Evolutionary conservation across 2,888 invertebrate species (phyloP).

Genomic region (Drosophila anceps): DNA sequence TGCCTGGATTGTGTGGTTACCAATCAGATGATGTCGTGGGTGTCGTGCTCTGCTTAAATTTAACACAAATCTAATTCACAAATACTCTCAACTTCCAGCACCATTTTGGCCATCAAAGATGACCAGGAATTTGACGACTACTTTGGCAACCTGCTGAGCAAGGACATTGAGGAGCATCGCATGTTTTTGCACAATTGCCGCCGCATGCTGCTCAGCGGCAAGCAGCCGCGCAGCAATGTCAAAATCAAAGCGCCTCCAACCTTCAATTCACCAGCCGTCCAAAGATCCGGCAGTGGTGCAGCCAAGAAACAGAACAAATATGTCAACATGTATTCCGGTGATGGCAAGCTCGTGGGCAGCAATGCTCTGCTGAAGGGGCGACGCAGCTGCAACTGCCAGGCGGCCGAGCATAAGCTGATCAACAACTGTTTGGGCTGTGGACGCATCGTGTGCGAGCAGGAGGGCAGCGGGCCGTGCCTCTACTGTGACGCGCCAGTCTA

Average conservation of each 20-base stretch:
- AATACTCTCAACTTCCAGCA: slow-evolving; percentile 86
- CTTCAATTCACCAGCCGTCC: slow-evolving; percentile 31
- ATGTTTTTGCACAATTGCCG: slow-evolving; percentile 88
- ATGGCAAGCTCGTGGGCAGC: slow-evolving; percentile 88
- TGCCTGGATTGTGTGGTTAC: slow-evolving; percentile 90
- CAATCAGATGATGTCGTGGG: slow-evolving; percentile 89
- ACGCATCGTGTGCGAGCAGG: slow-evolving; percentile 96
- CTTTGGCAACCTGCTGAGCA: slow-evolving; percentile 90
- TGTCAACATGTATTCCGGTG: slow-evolving; percentile 90
- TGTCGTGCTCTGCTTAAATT: slow-evolving; percentile 25
- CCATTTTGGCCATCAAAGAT: slow-evolving; percentile 90
- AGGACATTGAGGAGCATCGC: slow-evolving; percentile 88
- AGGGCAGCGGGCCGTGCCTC: slow-evolving; percentile 98
- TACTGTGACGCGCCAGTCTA: slow-evolving; percentile 95
- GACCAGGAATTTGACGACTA: slow-evolving; percentile 91
- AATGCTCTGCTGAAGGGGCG: slow-evolving; percentile 90
- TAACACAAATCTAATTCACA: background rate
- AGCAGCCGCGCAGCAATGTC: slow-evolving; percentile 54
- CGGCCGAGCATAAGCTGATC: slow-evolving; percentile 94
- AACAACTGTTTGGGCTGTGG: slow-evolving; percentile 98
- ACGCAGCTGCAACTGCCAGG: slow-evolving; percentile 96
- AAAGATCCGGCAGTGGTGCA: slow-evolving; percentile 64
- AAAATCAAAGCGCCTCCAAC: slow-evolving; percentile 32
- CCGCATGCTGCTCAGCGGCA: slow-evolving; percentile 86
- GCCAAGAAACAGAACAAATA: slow-evolving; percentile 89